Base-by-base conservation (phyloP, 2,113 vertebrate species). In the Chascanopsetta lugubris region DNA sequence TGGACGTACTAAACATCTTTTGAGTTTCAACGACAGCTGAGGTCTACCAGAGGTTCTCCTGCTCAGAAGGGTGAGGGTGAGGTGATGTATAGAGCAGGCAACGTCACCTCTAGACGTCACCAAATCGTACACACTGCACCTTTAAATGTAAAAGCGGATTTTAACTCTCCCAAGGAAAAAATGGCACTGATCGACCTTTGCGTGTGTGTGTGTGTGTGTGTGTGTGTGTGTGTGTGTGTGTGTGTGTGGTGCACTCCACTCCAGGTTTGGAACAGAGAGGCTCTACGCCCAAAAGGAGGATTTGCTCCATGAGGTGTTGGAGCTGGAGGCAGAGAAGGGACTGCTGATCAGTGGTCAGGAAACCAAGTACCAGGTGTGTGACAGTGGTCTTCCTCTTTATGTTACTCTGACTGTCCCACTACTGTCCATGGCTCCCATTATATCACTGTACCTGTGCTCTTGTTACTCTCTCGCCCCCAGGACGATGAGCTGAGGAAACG, bases 211-310 rank as follows among this genome's bases (percentile, higher is more conserved):
- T n/a, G n/a, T n/a, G 1, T 38, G 34, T 38, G 34, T 38, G 0
- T 18, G 9, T 40, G 64, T 45, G 26, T 57, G 3, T 58, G 17
- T 30, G 8, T 57, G 10, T 25, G 3, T 43, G 15, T 56, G 32
- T 80, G 26, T 22, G 30, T 34, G 63, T 21, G 36, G 3, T 82
- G 18, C 54, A 4, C 50, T 59, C n/a, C n/a, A n/a, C n/a, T n/a
- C n/a, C 72, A 93, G 92, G 83, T 92, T 92, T 66, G 92, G 92
- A 58, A 92, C 92, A 20, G 92, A 93, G 72, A 82, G 89, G 42
- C 64, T 93, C 20, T 93, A 93, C 3, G 90, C 90, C n/a, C 89
- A 93, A 68, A 93, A 93, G 65, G 92, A 93, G 69, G 92, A 93
- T 68, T 80, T 93, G 55, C 86, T 93, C 6, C 92, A 92, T 18